Conservation (phyloP, 2,113 vertebrate species). For the Thalassarche chlororhynchos region DNA sequence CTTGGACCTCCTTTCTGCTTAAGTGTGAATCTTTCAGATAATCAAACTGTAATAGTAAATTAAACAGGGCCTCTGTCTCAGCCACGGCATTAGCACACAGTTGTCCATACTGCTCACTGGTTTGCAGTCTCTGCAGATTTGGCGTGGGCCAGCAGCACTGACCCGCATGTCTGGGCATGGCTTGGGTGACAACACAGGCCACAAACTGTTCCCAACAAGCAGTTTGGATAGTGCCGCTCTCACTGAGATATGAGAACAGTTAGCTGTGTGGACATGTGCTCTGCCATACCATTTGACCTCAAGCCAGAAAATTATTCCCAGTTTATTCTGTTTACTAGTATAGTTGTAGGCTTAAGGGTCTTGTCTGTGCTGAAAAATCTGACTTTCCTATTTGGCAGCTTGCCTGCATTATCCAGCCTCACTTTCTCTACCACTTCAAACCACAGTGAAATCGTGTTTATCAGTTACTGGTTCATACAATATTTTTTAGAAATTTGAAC, state of each 20-base stretch:
- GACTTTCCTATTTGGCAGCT: not conserved
- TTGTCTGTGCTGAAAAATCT: not conserved
- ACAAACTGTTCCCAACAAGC: not conserved
- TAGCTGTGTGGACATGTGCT: not conserved
- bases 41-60: not conserved
- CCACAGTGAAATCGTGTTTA: not conserved
- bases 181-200: not conserved
- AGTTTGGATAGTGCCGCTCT: not conserved
- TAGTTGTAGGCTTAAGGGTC: not conserved
- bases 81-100: not conserved
- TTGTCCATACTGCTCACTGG: not conserved
- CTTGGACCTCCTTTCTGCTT: not conserved
- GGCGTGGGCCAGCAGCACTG: accelerated
- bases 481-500: not conserved
- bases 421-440: not conserved
- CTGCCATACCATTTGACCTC: not conserved
- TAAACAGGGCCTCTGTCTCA: not conserved
- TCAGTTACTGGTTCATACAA: not conserved
- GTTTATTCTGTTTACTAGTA: not conserved
- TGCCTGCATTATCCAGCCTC: not conserved
- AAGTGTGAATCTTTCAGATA: not conserved
- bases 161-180: accelerated
- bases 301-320: not conserved
- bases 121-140: not conserved
- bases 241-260: not conserved